Percentiles rank a stretch among this genome's conserved stretches.
Evolutionary conservation across 2,797 vertebrate species (phyloP).

Genomic region (Acanthiza pusilla): DNA sequence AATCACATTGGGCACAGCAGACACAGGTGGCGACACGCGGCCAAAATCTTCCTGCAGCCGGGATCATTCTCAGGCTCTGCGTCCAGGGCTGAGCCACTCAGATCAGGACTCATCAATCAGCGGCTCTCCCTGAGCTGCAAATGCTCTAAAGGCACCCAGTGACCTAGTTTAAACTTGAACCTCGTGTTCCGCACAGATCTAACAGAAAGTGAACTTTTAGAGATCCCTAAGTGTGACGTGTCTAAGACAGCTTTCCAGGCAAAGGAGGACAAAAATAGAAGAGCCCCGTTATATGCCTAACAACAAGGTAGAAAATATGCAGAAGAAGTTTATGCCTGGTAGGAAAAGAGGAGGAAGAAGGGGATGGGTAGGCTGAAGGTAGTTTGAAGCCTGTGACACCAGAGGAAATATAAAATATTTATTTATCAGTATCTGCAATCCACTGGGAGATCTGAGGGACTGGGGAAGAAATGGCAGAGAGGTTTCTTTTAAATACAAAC

Average conservation of each 20-base stretch:
- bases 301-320: conserved; percentile 19
- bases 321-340: background rate
- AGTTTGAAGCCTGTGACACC: background rate
- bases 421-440: background rate
- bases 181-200: background rate
- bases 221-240: background rate
- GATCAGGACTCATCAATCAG: background rate
- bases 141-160: conserved; percentile 22
- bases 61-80: background rate
- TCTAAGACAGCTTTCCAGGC: background rate
- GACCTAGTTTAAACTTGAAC: conserved; percentile 36
- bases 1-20: fast-evolving
- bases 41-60: background rate
- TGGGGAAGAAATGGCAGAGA: background rate
- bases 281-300: background rate
- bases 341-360: background rate
- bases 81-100: background rate
- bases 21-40: fast-evolving
- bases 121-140: background rate
- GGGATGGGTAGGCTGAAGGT: background rate
- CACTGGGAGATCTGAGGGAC: background rate
- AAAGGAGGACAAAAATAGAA: conserved; percentile 27
- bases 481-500: background rate
- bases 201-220: background rate
- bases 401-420: background rate